phyloP scores from a whole-genome alignment of 1,140 invertebrate genomes.

The Vollenhovia emeryi region DNA sequence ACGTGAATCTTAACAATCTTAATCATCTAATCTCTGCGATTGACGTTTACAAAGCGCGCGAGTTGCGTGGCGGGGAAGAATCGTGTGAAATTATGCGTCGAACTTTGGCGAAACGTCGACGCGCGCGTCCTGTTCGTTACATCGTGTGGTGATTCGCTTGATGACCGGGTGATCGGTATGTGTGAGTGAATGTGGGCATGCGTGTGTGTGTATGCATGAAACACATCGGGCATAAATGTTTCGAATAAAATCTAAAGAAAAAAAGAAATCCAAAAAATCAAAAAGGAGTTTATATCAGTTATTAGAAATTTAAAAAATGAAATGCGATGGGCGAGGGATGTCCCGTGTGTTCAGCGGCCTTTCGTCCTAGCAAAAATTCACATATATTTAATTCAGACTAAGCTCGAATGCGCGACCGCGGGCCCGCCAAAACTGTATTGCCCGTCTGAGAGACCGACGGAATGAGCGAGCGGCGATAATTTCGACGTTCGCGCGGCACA shows the following conservation, averaged over 20 bases:
- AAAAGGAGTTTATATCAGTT: background rate
- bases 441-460: background rate
- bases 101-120: background rate
- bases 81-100: slow-evolving; percentile 1
- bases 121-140: slow-evolving; percentile 7
- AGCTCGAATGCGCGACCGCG: slow-evolving; percentile 76
- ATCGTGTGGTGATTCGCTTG: slow-evolving; percentile 22
- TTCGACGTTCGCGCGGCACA: background rate
- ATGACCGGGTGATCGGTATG: slow-evolving; percentile 26
- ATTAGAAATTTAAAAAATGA: slow-evolving; percentile 46
- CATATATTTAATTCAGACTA: slow-evolving; percentile 82
- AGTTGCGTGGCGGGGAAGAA: background rate
- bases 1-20: background rate
- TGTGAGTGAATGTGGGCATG: slow-evolving; percentile 13
- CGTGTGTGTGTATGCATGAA: slow-evolving; percentile 4
- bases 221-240: slow-evolving; percentile 31
- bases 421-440: background rate
- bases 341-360: slow-evolving; percentile 79
- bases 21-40: slow-evolving; percentile 16
- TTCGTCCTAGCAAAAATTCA: slow-evolving; percentile 70
- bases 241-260: slow-evolving; percentile 12
- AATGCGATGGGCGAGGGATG: slow-evolving; percentile 62
- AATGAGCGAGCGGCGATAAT: background rate
- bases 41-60: background rate
- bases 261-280: slow-evolving; percentile 30